Evolutionary conservation across 2,797 vertebrate species (phyloP).

Genomic region (Otus scops): DNA sequence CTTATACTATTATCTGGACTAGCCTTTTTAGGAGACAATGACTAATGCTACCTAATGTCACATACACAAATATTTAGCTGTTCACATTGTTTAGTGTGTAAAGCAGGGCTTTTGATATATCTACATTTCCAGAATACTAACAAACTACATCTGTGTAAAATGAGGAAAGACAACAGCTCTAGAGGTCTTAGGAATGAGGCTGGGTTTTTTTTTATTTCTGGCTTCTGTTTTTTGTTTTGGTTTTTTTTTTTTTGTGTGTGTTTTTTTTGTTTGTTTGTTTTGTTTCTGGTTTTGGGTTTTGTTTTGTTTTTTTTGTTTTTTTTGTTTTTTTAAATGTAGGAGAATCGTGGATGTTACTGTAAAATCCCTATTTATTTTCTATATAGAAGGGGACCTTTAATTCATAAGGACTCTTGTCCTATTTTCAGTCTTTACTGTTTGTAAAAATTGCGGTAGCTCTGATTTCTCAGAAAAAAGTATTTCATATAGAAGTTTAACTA

Average conservation of each 20-base stretch:
- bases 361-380: neutral
- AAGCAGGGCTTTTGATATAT: neutral
- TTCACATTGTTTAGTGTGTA: neutral
- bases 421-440: neutral
- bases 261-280: too few species aligned
- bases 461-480: neutral
- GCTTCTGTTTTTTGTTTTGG: neutral
- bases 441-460: neutral
- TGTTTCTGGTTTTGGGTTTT: neutral
- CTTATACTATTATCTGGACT: conserved; percentile 9
- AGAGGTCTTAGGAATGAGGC: neutral
- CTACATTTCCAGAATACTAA: conserved; percentile 34
- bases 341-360: neutral
- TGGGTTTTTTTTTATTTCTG: neutral
- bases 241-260: too few species aligned
- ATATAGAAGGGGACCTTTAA: neutral
- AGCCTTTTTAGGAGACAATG: conserved; percentile 34
- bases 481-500: neutral
- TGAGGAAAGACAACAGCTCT: neutral
- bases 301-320: too few species aligned
- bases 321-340: neutral
- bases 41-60: conserved; percentile 16
- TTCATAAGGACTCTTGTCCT: neutral
- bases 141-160: neutral
- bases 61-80: conserved; percentile 40